Evolutionary conservation across 2,113 vertebrate genomes (phyloP).

Genomic region (Origma solitaria): DNA sequence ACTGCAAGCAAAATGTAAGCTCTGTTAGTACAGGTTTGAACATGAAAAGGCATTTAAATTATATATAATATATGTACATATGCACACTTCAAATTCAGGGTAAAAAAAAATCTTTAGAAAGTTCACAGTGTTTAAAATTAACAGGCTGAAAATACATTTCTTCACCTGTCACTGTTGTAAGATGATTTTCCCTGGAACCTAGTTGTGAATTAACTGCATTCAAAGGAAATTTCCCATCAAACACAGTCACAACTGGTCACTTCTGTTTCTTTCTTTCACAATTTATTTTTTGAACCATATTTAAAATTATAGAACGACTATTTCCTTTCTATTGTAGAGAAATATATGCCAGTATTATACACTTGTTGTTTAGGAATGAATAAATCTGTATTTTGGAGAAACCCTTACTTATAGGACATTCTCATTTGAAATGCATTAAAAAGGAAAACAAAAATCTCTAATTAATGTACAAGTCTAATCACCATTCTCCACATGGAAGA

Average conservation of each 20-base stretch:
- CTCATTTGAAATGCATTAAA: constrained; percentile 82
- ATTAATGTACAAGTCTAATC: constrained; percentile 90
- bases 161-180: neutral
- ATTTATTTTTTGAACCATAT: neutral
- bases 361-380: constrained; percentile 59
- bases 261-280: neutral
- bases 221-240: neutral
- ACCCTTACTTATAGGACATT: constrained; percentile 65
- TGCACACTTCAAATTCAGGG: neutral
- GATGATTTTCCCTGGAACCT: neutral
- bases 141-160: neutral
- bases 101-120: neutral
- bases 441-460: constrained; percentile 81
- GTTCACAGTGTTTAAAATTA: neutral
- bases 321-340: constrained; percentile 19
- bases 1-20: neutral
- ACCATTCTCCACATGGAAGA: constrained; percentile 83
- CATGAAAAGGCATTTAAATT: neutral
- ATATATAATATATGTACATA: neutral
- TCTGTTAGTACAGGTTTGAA: neutral
- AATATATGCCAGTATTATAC: constrained; percentile 29
- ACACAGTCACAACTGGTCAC: neutral
- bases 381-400: constrained; percentile 71
- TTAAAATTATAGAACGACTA: neutral
- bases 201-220: neutral